Percentiles rank a stretch among this genome's conserved stretches.
These are phyloP conservation scores for Poecile atricapillus DNA, from an alignment of 2,113 vertebrate species.

Conservation along the genomic window DNA sequence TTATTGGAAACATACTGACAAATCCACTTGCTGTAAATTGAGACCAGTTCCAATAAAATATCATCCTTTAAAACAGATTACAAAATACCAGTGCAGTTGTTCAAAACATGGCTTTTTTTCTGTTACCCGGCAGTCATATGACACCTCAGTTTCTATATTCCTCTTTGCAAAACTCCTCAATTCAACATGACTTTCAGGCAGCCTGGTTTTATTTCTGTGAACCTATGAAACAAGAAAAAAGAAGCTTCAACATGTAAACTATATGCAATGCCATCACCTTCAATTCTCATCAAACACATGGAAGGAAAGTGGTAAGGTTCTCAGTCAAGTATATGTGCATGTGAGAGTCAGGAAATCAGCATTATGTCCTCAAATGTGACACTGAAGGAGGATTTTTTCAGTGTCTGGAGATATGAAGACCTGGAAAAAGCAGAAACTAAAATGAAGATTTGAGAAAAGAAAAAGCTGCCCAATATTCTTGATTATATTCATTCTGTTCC, in stretches of 20 bases:
- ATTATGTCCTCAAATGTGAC: neutral
- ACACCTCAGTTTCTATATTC: conserved; percentile 17
- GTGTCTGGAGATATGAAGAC: neutral
- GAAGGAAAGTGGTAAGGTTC: neutral
- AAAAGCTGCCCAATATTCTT: neutral
- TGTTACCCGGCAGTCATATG: neutral
- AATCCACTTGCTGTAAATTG: neutral
- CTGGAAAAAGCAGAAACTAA: neutral
- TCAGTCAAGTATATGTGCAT: neutral
- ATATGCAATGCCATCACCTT: neutral
- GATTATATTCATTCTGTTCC: neutral
- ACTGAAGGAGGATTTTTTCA: neutral
- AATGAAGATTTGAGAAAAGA: neutral
- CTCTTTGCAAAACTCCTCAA: conserved; percentile 61
- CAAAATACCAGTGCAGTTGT: conserved; percentile 30
- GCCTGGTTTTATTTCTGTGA: conserved; percentile 87
- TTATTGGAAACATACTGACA: neutral
- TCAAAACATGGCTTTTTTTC: neutral
- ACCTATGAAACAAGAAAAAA: conserved; percentile 76
- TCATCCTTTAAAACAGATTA: conserved; percentile 17
- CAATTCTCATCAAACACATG: neutral
- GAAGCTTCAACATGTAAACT: conserved; percentile 39
- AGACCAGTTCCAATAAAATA: conserved; percentile 54
- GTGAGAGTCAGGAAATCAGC: neutral
- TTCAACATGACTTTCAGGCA: conserved; percentile 85